Conservation (phyloP, 92 coral and sea anemone species). For the Scolanthus callimorphus region DNA sequence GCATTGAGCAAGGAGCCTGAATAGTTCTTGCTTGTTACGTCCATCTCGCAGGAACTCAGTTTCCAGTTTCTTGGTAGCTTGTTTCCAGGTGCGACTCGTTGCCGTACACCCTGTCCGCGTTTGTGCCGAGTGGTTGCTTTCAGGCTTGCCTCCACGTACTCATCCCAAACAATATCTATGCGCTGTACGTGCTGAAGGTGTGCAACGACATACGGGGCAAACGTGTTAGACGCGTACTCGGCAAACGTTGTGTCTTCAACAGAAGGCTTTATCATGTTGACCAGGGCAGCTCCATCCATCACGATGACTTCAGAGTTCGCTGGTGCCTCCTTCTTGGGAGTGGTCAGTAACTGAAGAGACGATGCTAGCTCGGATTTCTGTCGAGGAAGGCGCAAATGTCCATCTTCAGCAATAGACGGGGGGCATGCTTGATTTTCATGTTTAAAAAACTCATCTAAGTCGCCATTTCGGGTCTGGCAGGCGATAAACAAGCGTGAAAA, state of each 20-base stretch:
- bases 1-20: conserved; percentile 41
- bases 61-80: conserved; percentile 52
- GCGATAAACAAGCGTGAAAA: conserved; percentile 34
- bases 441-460: conserved; percentile 54
- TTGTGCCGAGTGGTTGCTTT: conserved; percentile 50
- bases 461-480: conserved; percentile 50
- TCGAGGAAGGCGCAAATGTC: conserved; percentile 50
- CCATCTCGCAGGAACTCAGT: conserved; percentile 40
- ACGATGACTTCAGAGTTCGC: too few relatives aligned
- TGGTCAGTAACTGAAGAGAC: too few relatives aligned
- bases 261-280: too few relatives aligned
- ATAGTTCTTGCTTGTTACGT: conserved; percentile 48
- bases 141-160: conserved; percentile 35
- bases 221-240: too few relatives aligned
- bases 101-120: conserved; percentile 46
- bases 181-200: conserved; percentile 48
- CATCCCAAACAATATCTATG: conserved; percentile 69
- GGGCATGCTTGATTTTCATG: too few relatives aligned
- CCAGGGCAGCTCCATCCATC: too few relatives aligned
- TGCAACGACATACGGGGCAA: conserved; percentile 39
- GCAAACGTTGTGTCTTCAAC: too few relatives aligned
- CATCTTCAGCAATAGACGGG: too few relatives aligned
- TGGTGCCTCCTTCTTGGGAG: too few relatives aligned
- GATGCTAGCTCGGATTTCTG: too few relatives aligned
- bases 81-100: conserved; percentile 21